Conservation (phyloP, 2,888 invertebrate genomes). For the Miltochrista miniata region DNA sequence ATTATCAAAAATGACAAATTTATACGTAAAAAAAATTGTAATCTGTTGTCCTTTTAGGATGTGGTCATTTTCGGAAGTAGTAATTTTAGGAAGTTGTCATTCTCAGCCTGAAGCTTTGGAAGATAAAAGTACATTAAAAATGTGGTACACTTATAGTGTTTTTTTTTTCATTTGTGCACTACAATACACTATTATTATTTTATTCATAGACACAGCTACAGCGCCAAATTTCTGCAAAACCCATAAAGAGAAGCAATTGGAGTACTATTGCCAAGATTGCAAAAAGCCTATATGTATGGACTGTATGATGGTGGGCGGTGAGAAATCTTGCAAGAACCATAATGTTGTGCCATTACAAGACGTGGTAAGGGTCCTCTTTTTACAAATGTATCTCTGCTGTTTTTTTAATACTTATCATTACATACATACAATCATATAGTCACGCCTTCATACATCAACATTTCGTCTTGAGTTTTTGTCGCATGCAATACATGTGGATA, state of each 20-base stretch:
- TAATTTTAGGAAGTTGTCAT: too few relatives aligned
- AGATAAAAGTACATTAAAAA: too few relatives aligned
- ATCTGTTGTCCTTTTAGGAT: too few relatives aligned
- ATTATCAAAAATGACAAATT: too few relatives aligned
- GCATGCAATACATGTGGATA: too few relatives aligned
- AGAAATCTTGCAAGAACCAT: constrained; percentile 73
- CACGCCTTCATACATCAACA: too few relatives aligned
- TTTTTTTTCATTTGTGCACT: too few relatives aligned
- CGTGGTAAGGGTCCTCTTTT: constrained; percentile 66
- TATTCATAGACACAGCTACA: constrained; percentile 40
- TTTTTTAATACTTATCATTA: neutral
- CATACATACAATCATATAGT: neutral
- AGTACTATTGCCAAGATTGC: constrained; percentile 73
- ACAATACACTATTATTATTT: neutral
- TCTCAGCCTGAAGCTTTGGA: too few relatives aligned
- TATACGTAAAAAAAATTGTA: too few relatives aligned
- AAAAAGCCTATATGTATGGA: constrained; percentile 68
- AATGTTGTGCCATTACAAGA: constrained; percentile 63
- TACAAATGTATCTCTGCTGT: neutral
- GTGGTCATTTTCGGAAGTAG: too few relatives aligned
- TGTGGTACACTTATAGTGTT: too few relatives aligned
- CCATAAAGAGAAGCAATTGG: constrained; percentile 62
- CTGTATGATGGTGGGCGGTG: constrained; percentile 71
- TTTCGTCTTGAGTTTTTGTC: too few relatives aligned
- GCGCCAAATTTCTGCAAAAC: constrained; percentile 50